Evolutionary conservation across 2,797 vertebrate genomes (phyloP).

Genomic region (Chanos chanos): DNA sequence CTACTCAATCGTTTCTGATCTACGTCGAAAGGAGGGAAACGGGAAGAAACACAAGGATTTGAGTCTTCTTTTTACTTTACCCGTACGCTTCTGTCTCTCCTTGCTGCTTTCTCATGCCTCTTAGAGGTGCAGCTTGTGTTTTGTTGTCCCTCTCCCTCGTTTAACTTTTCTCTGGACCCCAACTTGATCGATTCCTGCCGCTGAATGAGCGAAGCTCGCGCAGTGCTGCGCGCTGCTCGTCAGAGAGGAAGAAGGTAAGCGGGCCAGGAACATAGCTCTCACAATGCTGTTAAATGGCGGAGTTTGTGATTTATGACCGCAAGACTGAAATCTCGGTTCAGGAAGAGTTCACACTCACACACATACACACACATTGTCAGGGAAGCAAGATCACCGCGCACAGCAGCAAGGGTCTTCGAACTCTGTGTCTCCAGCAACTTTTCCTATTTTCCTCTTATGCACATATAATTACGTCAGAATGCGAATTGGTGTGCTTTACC

Average conservation of each 20-base stretch:
- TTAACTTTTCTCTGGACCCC: slow-evolving; percentile 74
- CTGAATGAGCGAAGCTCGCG: slow-evolving; percentile 79
- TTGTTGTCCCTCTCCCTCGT: slow-evolving; percentile 54
- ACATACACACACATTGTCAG: slow-evolving; percentile 49
- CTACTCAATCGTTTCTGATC: slow-evolving; percentile 62
- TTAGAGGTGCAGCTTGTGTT: slow-evolving; percentile 51
- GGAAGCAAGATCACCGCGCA: slow-evolving; percentile 62
- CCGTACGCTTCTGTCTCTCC: slow-evolving; percentile 64
- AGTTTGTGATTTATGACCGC: slow-evolving; percentile 99
- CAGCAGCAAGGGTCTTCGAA: slow-evolving; percentile 53
- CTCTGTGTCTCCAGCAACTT: slow-evolving; percentile 48
- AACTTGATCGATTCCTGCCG: slow-evolving; percentile 77
- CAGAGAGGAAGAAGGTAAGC: slow-evolving; percentile 99
- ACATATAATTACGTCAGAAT: background rate
- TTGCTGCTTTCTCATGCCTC: slow-evolving; percentile 63
- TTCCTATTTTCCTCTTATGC: slow-evolving; percentile 55
- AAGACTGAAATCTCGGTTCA: slow-evolving; percentile 99
- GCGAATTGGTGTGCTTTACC: background rate
- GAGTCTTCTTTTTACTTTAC: slow-evolving; percentile 46
- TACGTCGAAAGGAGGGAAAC: slow-evolving; percentile 61
- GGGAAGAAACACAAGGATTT: slow-evolving; percentile 55
- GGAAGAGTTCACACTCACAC: slow-evolving; percentile 95
- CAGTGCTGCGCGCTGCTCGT: slow-evolving; percentile 86
- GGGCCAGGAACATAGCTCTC: slow-evolving; percentile 84
- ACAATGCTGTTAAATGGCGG: slow-evolving; percentile 88